These are phyloP conservation scores for Myzus persicae DNA, from an alignment of 1,140 invertebrate species.

Conservation along the genomic window DNA sequence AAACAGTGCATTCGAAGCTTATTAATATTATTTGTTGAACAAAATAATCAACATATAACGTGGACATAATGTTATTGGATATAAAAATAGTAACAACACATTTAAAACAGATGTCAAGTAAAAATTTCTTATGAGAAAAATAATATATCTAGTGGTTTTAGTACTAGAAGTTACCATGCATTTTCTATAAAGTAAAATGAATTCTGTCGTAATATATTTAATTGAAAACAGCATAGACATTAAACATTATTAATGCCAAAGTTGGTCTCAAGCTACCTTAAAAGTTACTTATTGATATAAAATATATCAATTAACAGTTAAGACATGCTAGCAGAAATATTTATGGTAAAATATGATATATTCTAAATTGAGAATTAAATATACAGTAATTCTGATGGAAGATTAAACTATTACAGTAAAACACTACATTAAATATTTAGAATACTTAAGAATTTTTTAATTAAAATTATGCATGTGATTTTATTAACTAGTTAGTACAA, in stretches of 20 bases:
- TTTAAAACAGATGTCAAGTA: background rate
- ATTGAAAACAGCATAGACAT: background rate
- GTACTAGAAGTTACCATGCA: background rate
- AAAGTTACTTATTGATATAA: background rate
- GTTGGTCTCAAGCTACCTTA: background rate
- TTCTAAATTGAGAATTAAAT: background rate
- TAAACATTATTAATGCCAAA: background rate
- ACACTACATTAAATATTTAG: background rate
- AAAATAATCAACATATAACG: background rate
- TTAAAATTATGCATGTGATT: background rate
- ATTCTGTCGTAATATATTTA: background rate
- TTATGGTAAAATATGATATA: background rate
- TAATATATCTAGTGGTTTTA: background rate
- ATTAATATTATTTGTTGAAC: background rate
- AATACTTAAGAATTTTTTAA: background rate
- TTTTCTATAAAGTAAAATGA: background rate
- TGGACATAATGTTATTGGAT: background rate
- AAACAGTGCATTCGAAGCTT: background rate
- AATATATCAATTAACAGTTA: background rate
- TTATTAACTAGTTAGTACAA: background rate
- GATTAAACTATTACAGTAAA: background rate
- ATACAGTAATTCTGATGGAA: background rate
- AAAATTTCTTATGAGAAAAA: background rate
- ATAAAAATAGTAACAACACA: constrained; percentile 3
- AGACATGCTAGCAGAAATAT: background rate